phyloP scores from a whole-genome alignment of 2,888 invertebrate genomes.

The Ethmia dodecea region DNA sequence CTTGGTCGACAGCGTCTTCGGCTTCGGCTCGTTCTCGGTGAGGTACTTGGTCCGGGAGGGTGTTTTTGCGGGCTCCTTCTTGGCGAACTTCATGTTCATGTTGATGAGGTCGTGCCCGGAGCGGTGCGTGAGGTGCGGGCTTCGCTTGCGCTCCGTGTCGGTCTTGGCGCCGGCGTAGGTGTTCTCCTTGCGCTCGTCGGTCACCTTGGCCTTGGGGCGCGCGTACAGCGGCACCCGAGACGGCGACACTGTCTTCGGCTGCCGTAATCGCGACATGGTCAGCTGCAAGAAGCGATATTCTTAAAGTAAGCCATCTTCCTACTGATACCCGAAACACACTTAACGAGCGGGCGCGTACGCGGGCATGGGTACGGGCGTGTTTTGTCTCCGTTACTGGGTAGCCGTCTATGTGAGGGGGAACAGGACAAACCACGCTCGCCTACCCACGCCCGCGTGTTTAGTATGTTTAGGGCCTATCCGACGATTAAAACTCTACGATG shows the following conservation, averaged over 20 bases:
- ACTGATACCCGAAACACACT: too few species aligned
- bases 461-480: too few species aligned
- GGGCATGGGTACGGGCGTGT: too few species aligned
- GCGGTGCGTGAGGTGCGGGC: conserved; percentile 40
- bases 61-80: conserved; percentile 51
- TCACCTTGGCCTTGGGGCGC: conserved; percentile 56
- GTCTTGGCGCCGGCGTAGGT: conserved; percentile 56
- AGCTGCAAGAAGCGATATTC: conserved; percentile 41
- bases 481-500: background rate
- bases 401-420: too few species aligned
- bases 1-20: conserved; percentile 50
- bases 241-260: conserved; percentile 57
- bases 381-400: too few species aligned
- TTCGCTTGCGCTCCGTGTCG: conserved; percentile 44
- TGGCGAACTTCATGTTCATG: conserved; percentile 44
- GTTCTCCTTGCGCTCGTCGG: conserved; percentile 68
- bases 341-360: too few species aligned
- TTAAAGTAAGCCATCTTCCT: too few species aligned
- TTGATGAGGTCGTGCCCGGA: conserved; percentile 50
- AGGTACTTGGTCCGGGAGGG: conserved; percentile 47
- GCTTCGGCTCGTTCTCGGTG: conserved; percentile 57
- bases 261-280: conserved; percentile 60
- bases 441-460: too few species aligned
- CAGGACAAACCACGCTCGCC: too few species aligned
- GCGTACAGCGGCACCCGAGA: conserved; percentile 52